Evolutionary conservation across 2,888 invertebrate genomes (phyloP).

Genomic region (Zaprionus bogoriensis): DNA sequence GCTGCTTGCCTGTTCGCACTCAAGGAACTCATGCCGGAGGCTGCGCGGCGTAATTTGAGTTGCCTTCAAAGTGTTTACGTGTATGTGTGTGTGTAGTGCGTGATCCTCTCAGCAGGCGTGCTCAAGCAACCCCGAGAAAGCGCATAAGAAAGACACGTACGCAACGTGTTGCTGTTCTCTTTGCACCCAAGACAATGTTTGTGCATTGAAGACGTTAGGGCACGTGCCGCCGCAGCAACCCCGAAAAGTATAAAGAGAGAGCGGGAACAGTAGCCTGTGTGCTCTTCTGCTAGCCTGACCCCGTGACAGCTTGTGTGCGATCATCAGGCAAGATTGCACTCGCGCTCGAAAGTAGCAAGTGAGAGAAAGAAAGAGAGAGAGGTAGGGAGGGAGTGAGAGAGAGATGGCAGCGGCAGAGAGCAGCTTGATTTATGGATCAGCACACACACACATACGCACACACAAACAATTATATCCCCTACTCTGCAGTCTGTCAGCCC

Average conservation of each 20-base stretch:
- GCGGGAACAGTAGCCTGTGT: background rate
- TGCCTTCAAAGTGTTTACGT: no score
- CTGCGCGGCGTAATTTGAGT: background rate
- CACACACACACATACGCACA: background rate
- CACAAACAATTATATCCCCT: no score
- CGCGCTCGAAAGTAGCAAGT: background rate
- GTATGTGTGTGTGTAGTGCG: background rate
- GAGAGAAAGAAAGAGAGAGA: background rate
- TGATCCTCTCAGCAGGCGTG: background rate
- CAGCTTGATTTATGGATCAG: slow-evolving; percentile 1
- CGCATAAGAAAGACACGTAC: background rate
- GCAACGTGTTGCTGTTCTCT: background rate
- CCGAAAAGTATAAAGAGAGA: background rate
- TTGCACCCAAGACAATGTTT: background rate
- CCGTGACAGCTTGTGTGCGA: slow-evolving; percentile 66
- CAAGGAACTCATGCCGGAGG: background rate
- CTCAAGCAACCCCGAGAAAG: background rate
- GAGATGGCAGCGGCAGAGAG: no score
- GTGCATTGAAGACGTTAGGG: slow-evolving; percentile 8
- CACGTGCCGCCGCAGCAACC: slow-evolving; percentile 21
- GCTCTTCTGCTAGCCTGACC: slow-evolving; percentile 44
- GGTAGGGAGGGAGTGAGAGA: no score
- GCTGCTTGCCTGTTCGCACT: background rate
- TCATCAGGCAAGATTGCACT: slow-evolving; percentile 48
- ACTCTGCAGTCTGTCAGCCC: slow-evolving; percentile 13